These are phyloP conservation scores for Corbicula japonica DNA, from an alignment of 2,888 invertebrate genomes.

Conservation along the genomic window DNA sequence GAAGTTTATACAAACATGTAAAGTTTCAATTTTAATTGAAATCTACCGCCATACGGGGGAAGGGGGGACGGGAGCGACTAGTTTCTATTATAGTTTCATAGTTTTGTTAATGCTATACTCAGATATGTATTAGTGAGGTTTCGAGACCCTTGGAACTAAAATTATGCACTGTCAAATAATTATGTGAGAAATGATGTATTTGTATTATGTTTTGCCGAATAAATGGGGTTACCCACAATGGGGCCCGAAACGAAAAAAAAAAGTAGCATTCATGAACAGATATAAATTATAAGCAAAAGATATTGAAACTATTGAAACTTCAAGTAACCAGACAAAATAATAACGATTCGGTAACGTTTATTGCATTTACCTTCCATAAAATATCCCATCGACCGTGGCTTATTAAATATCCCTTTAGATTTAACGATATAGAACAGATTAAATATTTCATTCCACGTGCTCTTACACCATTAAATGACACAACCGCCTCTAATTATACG, in stretches of 20 bases:
- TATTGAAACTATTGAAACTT: not conserved
- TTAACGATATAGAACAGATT: slow-evolving; percentile 1
- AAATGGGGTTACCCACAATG: no score
- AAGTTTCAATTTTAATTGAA: no score
- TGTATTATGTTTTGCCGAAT: no score
- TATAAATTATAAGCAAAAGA: not conserved
- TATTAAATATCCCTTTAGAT: slow-evolving; percentile 12
- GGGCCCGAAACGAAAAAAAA: not conserved
- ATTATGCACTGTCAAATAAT: no score
- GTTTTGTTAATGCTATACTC: no score
- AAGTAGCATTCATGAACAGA: not conserved
- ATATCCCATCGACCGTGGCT: slow-evolving; percentile 1
- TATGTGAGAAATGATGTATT: no score
- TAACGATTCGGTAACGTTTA: not conserved
- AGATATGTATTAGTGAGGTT: no score
- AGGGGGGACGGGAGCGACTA: no score
- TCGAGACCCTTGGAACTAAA: no score
- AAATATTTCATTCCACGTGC: not conserved
- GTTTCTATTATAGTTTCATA: no score
- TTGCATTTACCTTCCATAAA: not conserved
- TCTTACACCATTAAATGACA: slow-evolving; percentile 5
- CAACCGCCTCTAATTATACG: not conserved
- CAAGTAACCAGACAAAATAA: not conserved
- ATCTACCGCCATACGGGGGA: no score
- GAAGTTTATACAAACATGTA: no score